phyloP scores from a whole-genome alignment of 2,797 vertebrate species.

The Thripadectes ignobilis region DNA sequence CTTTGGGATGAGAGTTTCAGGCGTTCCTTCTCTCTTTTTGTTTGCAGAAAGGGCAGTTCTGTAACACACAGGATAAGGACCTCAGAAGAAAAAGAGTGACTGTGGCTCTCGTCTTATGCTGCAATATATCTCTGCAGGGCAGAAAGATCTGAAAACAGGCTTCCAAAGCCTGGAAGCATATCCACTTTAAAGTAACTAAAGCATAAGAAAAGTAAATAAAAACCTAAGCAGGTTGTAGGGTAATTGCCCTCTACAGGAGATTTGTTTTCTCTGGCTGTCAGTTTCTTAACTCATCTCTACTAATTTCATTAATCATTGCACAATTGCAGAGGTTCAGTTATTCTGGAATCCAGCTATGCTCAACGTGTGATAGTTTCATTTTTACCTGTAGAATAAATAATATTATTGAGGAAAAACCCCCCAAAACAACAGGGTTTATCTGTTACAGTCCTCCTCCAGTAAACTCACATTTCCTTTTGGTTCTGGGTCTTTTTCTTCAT shows the following conservation, averaged over 20 bases:
- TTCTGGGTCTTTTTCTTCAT: neutral
- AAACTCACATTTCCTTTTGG: neutral
- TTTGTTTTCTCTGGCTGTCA: neutral
- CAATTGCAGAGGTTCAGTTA: neutral
- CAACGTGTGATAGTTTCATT: neutral
- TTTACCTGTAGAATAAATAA: neutral
- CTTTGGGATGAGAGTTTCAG: neutral
- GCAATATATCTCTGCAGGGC: neutral
- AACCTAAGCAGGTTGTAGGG: neutral
- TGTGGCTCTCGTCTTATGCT: neutral
- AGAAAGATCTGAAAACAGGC: neutral
- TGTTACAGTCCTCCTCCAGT: neutral
- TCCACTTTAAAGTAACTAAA: neutral
- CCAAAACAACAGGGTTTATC: neutral
- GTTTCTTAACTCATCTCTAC: neutral
- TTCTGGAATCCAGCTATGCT: neutral
- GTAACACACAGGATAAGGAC: too few relatives aligned
- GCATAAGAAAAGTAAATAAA: neutral
- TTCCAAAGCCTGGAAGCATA: neutral
- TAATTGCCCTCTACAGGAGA: neutral
- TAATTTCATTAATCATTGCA: neutral
- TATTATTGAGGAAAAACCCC: neutral
- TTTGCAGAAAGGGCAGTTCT: neutral
- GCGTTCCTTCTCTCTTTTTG: neutral
- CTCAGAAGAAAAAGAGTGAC: neutral